Percentiles rank a stretch among this genome's conserved stretches.
These are phyloP conservation scores for sheep (Ovis aries) DNA, from an alignment of 2,113 vertebrate species.

Conservation along the genomic window ARS-UI_Ramb_v3.0 NC_056063.1:11256001-11256500, in stretches of 20 bases:
- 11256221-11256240: background rate
- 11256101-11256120: background rate
- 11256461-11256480: background rate
- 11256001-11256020: slow-evolving; percentile 14
- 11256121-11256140: background rate
- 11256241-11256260: background rate
- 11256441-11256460: background rate
- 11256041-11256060: background rate
- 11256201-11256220: background rate
- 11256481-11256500: background rate
- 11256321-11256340: background rate
- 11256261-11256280: background rate
- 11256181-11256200: background rate
- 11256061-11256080: background rate
- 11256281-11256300: background rate
- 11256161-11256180: background rate
- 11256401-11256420: background rate
- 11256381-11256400: background rate
- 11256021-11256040: background rate
- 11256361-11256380: background rate
- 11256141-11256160: background rate
- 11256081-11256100: background rate
- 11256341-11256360: background rate
- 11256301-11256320: background rate
- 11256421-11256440: background rate